Conservation (phyloP, 1,140 invertebrate species). For the Bombus sibiricus region DNA sequence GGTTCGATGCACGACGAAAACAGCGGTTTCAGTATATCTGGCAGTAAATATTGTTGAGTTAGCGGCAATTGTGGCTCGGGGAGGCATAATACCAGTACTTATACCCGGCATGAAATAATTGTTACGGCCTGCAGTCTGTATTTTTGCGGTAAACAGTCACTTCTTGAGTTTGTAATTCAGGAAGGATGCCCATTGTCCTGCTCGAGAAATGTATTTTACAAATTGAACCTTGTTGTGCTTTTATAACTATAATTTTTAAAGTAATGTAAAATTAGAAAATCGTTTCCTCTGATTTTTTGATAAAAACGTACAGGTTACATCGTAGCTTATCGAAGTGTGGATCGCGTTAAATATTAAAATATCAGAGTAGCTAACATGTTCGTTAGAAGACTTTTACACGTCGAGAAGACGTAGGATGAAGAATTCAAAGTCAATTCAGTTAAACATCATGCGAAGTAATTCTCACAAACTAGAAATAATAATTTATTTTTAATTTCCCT, state of each 20-base stretch:
- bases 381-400: no score
- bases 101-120: constrained; percentile 56
- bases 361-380: no score
- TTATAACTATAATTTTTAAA: background rate
- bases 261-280: background rate
- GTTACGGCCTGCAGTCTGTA: constrained; percentile 47
- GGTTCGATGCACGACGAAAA: constrained; percentile 58
- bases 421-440: no score
- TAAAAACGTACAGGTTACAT: background rate
- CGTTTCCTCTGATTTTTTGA: background rate
- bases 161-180: constrained; percentile 30
- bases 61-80: constrained; percentile 54
- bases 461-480: no score
- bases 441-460: no score
- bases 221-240: background rate
- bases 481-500: no score
- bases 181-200: constrained; percentile 11
- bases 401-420: no score
- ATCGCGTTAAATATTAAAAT: no score
- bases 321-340: no score
- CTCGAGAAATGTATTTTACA: background rate
- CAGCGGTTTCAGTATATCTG: constrained; percentile 50
- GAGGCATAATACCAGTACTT: constrained; percentile 52
- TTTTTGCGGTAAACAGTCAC: constrained; percentile 33
- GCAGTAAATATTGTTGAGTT: constrained; percentile 59